Evolutionary conservation across 2,113 vertebrate genomes (phyloP).

Genomic region (Malurus alboscapulatus): DNA sequence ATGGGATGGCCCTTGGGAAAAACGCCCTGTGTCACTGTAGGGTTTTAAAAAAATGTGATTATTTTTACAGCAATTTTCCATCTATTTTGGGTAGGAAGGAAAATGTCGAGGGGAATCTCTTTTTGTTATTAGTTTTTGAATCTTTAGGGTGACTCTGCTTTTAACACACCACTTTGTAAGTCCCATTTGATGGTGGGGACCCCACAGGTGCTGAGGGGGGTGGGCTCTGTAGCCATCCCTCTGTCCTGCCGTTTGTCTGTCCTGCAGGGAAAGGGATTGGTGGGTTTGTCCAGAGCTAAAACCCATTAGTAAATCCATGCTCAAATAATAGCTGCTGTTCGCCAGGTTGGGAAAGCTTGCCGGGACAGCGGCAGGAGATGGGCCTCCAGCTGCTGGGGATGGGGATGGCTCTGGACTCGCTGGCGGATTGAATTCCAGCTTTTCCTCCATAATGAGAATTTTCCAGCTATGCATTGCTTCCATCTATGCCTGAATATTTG

Average conservation of each 20-base stretch:
- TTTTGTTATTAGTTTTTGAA: not conserved
- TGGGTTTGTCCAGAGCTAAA: not conserved
- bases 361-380: accelerated
- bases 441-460: not conserved
- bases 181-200: not conserved
- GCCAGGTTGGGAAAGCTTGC: not conserved
- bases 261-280: not conserved
- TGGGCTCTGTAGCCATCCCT: accelerated
- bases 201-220: accelerated
- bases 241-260: accelerated
- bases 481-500: conserved; percentile 13
- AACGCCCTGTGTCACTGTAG: not conserved
- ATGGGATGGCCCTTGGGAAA: conserved; percentile 30
- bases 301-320: not conserved
- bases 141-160: not conserved
- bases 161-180: not conserved
- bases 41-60: conserved; percentile 27
- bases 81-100: conserved; percentile 38
- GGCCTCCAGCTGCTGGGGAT: not conserved
- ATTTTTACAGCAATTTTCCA: conserved; percentile 58
- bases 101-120: conserved; percentile 16
- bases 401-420: not conserved
- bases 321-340: not conserved
- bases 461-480: conserved; percentile 33
- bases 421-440: not conserved